Base-by-base conservation (phyloP, 2,888 invertebrate species). In the Linhomoeus sp. region DNA sequence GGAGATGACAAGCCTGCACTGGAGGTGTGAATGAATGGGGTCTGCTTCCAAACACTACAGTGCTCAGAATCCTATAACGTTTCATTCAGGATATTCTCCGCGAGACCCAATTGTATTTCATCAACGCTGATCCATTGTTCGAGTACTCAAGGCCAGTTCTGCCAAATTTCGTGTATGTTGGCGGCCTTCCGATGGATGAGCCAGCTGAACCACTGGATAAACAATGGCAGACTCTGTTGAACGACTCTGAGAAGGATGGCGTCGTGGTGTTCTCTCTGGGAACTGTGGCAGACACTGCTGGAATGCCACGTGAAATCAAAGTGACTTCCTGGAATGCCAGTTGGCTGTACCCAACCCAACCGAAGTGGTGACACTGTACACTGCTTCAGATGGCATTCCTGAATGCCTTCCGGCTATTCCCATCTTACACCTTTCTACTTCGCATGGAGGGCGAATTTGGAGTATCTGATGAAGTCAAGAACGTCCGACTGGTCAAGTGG, bases 231-330 rank as follows among this genome's bases (percentile, higher is more conserved):
- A 53, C 56, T 7, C 62, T 58, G 54, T 56, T 62, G 51, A 48
- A 58, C 22, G 64, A 58, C 25, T 55, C 55, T 12, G 58, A 65
- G 1, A 61, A 60, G 43, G 45, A 52, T 24, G 69, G 69, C 2
- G 58, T 69, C 19, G 61, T 69, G 3, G 53, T 69, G 5, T 68
- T 69, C 38, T 64, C 67, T 3, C 56, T 69, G 55, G 69, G 69
- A 39, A 65, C 67, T 36, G 66, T 66, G 41, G 66, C 66, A 24
- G 64, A 67, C 48, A 58, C 63, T 5, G 52, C 61, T 26, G 56
- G 60, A 19, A 67, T 69, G 58, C 61, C 63, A 1, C 44, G 12
- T 1, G 14, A 26, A 22, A 17, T 20, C 5, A 42, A 36, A 43
- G 49, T 46, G n/a, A n/a, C n/a, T n/a, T n/a, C n/a, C n/a, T n/a